Evolutionary conservation across 2,113 vertebrate species (phyloP), one percentile per base, ranked within the genome.

Genomic region (Neofelis nebulosa): DNA sequence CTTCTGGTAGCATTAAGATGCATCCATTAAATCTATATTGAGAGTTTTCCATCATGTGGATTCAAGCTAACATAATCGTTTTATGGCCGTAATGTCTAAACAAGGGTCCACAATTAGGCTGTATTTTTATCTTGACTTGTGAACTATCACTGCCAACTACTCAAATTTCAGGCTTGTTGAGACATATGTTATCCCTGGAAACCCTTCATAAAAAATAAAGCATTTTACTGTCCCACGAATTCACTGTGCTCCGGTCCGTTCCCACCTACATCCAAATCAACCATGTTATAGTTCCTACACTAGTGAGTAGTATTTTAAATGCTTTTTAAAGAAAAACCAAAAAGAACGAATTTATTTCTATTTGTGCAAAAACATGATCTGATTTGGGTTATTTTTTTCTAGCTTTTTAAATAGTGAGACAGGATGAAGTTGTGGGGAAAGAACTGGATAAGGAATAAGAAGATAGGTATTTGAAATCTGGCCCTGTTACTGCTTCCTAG

Each of bases 61-160:
- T 86, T 98, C 82, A 94, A 89, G 73, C 50, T 89, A 95, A 82
- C 95, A 89, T 93, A 94, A 97, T 95, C 45, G 31, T 94, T 98
- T 98, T 96, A 97, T 84, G 94, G 85, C 81, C 81, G 88, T 76
- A 95, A 97, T 94, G 55, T 98, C 97, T 97, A 97, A 98, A 98
- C 95, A 97, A 92, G 82, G 86, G 84, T 96, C 88, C 79, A 97
- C 82, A 95, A 95, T 89, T 97, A 97, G 73, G 95, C 68, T 97
- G n/a, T 98, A 97, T 98, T 98, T 98, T 98, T 98, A 97, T 98
- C 96, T 97, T 94, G 94, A 98, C 94, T 98, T 97, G 92, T 89
- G 96, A 96, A 96, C 66, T 73, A 33, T 50, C 14, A 1, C 85
- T 97, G 94, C 93, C 95, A 97, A 91, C 81, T 95, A 82, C 98